A percentile compares a stretch with the other conserved stretches of the same genome.
These are phyloP conservation scores for Ifrita kowaldi DNA, from an alignment of 2,113 vertebrate genomes.

Conservation along the genomic window DNA sequence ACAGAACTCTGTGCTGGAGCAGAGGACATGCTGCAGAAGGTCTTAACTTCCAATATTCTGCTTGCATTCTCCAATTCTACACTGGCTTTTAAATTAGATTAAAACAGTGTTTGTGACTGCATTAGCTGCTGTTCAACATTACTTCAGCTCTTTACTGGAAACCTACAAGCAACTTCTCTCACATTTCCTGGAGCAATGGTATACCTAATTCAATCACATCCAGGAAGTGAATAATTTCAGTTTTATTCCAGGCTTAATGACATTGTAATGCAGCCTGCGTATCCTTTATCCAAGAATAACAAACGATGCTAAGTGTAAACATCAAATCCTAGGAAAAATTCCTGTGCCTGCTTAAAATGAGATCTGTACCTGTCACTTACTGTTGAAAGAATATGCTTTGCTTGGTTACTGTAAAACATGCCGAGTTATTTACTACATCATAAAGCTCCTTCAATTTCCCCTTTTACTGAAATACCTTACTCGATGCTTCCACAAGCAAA, in stretches of 20 bases:
- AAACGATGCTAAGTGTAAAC: slow-evolving; percentile 4
- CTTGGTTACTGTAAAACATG: neutral
- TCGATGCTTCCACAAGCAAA: neutral
- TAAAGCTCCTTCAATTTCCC: neutral
- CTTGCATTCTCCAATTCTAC: neutral
- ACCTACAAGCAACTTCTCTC: neutral
- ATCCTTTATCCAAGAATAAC: neutral
- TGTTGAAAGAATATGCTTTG: neutral
- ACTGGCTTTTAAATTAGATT: neutral
- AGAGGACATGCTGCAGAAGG: neutral
- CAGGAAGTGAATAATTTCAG: slow-evolving; percentile 12
- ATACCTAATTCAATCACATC: neutral
- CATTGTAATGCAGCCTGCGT: neutral
- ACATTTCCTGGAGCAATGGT: neutral
- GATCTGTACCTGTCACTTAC: neutral
- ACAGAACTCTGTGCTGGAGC: neutral
- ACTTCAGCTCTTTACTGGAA: neutral
- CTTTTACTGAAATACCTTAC: neutral
- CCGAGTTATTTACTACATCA: neutral
- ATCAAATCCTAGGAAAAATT: neutral
- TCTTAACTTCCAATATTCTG: neutral
- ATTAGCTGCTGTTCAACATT: neutral
- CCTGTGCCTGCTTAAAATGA: neutral
- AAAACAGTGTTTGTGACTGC: neutral
- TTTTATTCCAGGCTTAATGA: neutral